Percentiles rank a stretch among this genome's conserved stretches.
Evolutionary conservation across 2,797 vertebrate genomes (phyloP).

Genomic region (Urophycis tenuis): DNA sequence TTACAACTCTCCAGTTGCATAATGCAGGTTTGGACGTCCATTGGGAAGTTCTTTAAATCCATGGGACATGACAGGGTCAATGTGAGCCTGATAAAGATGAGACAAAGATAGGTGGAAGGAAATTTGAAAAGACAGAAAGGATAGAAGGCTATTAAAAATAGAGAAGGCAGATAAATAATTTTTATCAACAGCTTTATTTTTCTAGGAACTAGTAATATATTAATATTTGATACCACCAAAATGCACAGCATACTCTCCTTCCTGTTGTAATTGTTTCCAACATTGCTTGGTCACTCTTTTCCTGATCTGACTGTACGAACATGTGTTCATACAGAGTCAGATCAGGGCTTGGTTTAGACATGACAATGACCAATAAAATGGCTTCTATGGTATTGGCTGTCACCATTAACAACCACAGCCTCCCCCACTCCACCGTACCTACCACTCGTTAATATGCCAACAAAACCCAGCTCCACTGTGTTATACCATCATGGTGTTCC

Average conservation of each 20-base stretch:
- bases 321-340: neutral
- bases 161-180: neutral
- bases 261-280: neutral
- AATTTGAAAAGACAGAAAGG: slow-evolving; percentile 4
- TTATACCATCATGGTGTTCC: too few species aligned
- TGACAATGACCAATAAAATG: too few species aligned
- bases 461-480: too few species aligned
- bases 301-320: too few species aligned
- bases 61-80: slow-evolving; percentile 94
- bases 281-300: neutral
- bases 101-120: slow-evolving; percentile 7
- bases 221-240: neutral
- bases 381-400: neutral
- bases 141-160: neutral
- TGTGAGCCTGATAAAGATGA: slow-evolving; percentile 74
- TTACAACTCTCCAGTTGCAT: slow-evolving; percentile 99
- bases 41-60: slow-evolving; percentile 98
- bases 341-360: too few species aligned
- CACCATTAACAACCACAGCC: neutral
- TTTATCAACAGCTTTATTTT: neutral
- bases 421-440: neutral
- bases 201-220: neutral
- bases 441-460: too few species aligned
- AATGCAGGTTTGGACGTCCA: slow-evolving; percentile 97
- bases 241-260: too few species aligned